Base-by-base conservation (phyloP, 2,888 invertebrate species). In the Nemapogon koenigi region DNA sequence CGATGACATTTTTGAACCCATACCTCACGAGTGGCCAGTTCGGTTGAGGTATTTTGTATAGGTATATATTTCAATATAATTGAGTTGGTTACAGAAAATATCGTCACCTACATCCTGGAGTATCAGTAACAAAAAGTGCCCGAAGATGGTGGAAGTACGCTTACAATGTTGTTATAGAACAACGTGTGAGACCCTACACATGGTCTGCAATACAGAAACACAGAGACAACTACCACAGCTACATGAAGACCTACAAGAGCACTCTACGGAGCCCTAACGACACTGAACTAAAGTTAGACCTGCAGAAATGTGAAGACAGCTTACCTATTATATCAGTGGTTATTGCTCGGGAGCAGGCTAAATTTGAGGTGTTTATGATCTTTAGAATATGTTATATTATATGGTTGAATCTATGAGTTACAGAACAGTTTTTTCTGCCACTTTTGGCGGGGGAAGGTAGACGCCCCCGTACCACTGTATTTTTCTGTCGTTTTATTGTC, bases 91-190 rank as follows among this genome's bases (percentile, higher is more conserved):
- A 30, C 54, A 83, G 83, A 51, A 83, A 84, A 51, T 87, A 85
- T 59, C 82, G 86, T 3, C 83, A 84, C 46, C 80, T 83, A 40
- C 83, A 83, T 45, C 88, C 88, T 0, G 76, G 81, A 1, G 70
- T 80, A 0, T 78, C 81, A 0, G 62, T 87, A 2, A 59, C 66
- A 17, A 83, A 84, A 39, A 83, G 87, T 53, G 70, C 78, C 1
- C 81, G 75, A 47, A 78, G 79, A 26, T 91, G 90, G 90, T 91
- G 91, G 91, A 81, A 70, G 26, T 91, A 91, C 57, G 88, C 88
- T 0, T 87, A 81, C 57, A 82, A 83, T 43, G 85, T 86, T 3
- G 81, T 89, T 1, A 53, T 91, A 2, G 87, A 89, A 48, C 87
- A 90, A 49, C 73, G 87, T 18, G 82, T 91, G 2, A 71, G 83